These are phyloP conservation scores for Phorcus lineatus DNA, from an alignment of 2,888 invertebrate species.

Conservation along the genomic window DNA sequence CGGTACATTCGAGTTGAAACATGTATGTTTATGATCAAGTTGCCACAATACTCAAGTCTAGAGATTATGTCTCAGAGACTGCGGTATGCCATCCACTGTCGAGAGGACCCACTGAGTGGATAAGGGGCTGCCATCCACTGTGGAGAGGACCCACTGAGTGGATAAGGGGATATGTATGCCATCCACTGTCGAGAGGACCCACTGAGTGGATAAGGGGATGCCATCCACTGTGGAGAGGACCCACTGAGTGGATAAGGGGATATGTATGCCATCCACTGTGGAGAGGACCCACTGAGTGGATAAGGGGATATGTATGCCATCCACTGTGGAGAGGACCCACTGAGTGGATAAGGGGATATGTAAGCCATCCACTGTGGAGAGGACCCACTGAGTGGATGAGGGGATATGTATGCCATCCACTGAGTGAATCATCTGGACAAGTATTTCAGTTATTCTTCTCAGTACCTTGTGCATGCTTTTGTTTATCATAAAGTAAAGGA, in stretches of 20 bases:
- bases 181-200: slow-evolving; percentile 74
- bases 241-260: no score
- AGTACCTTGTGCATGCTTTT: no score
- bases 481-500: no score
- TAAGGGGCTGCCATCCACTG: slow-evolving; percentile 70
- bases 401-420: no score
- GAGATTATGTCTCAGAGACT: slow-evolving; percentile 73
- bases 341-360: slow-evolving; percentile 69
- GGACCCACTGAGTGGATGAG: no score
- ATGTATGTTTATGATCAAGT: slow-evolving; percentile 75
- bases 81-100: slow-evolving; percentile 73
- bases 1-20: slow-evolving; percentile 74
- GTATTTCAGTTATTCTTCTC: no score
- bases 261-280: no score
- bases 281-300: no score
- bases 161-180: slow-evolving; percentile 56
- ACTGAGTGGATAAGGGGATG: slow-evolving; percentile 69
- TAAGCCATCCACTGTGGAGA: slow-evolving; percentile 69
- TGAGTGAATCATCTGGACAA: slow-evolving; percentile 59
- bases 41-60: slow-evolving; percentile 73
- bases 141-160: slow-evolving; percentile 74
- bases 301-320: slow-evolving; percentile 52
- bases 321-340: slow-evolving; percentile 73
- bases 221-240: slow-evolving; percentile 64
- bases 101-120: slow-evolving; percentile 75